Evolutionary conservation across 2,888 invertebrate species (phyloP).

Genomic region (Sceliomorpha sp.): DNA sequence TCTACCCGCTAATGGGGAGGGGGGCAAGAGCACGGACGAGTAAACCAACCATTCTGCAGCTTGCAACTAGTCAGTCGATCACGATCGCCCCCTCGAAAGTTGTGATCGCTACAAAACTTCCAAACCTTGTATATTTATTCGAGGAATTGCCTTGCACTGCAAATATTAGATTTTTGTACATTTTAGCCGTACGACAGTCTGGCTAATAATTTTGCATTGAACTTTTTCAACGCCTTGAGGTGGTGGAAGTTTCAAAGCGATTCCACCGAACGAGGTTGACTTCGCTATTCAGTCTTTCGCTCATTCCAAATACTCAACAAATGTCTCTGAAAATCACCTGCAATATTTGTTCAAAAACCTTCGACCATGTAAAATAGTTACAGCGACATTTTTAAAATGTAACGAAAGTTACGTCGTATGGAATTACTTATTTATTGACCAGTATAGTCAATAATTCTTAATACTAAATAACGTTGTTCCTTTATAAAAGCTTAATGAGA

Average conservation of each 20-base stretch:
- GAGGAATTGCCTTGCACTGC: neutral
- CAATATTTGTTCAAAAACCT: too few species aligned
- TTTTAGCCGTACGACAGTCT: neutral
- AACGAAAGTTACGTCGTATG: too few species aligned
- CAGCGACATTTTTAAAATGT: too few species aligned
- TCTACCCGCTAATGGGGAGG: constrained; percentile 86
- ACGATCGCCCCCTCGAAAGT: constrained; percentile 55
- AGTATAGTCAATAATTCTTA: too few species aligned
- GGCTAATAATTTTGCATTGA: constrained; percentile 4
- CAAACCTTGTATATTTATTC: neutral
- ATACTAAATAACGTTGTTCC: too few species aligned
- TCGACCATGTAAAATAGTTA: too few species aligned
- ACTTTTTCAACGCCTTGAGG: constrained; percentile 24
- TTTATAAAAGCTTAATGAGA: too few species aligned
- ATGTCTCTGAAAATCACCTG: constrained; percentile 38
- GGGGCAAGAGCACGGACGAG: constrained; percentile 85
- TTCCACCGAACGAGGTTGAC: constrained; percentile 59
- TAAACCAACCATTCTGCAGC: constrained; percentile 79
- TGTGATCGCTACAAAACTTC: constrained; percentile 67
- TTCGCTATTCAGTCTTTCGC: constrained; percentile 63
- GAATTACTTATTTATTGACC: too few species aligned
- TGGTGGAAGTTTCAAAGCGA: constrained; percentile 70
- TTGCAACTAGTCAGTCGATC: constrained; percentile 67
- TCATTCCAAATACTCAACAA: constrained; percentile 41
- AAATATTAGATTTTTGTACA: neutral